Percentiles rank a stretch among this genome's conserved stretches.
These are phyloP conservation scores for Pholis gunnellus DNA, from an alignment of 2,113 vertebrate species.

Conservation along the genomic window DNA sequence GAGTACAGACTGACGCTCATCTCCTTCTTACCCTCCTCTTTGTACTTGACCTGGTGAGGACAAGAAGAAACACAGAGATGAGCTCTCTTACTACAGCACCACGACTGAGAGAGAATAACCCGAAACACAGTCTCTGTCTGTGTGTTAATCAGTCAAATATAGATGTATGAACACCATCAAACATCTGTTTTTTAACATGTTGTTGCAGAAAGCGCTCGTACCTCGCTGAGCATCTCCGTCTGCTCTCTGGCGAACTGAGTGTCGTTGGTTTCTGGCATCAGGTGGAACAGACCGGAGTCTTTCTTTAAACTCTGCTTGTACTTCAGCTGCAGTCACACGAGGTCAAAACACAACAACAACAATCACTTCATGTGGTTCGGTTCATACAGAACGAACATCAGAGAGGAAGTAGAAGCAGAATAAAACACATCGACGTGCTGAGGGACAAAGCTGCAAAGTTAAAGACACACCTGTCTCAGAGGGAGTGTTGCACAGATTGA, in stretches of 20 bases:
- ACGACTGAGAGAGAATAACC: too few species aligned
- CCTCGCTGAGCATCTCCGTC: conserved; percentile 62
- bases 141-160: not conserved
- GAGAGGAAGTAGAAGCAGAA: too few species aligned
- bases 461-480: too few species aligned
- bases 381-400: too few species aligned
- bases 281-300: conserved; percentile 57
- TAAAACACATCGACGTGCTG: too few species aligned
- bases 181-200: too few species aligned
- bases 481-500: too few species aligned
- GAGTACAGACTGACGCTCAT: conserved; percentile 85
- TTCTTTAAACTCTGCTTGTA: conserved; percentile 46
- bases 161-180: not conserved
- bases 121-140: not conserved
- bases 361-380: too few species aligned
- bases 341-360: not conserved
- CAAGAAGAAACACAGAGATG: too few species aligned
- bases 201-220: not conserved
- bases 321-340: conserved; percentile 38
- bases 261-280: conserved; percentile 69
- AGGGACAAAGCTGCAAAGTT: too few species aligned
- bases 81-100: too few species aligned
- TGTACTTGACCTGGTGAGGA: conserved; percentile 85
- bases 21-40: conserved; percentile 85
- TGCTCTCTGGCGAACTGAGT: conserved; percentile 54